phyloP scores from a whole-genome alignment of 2,113 vertebrate genomes.

The Camarhynchus parvulus region DNA sequence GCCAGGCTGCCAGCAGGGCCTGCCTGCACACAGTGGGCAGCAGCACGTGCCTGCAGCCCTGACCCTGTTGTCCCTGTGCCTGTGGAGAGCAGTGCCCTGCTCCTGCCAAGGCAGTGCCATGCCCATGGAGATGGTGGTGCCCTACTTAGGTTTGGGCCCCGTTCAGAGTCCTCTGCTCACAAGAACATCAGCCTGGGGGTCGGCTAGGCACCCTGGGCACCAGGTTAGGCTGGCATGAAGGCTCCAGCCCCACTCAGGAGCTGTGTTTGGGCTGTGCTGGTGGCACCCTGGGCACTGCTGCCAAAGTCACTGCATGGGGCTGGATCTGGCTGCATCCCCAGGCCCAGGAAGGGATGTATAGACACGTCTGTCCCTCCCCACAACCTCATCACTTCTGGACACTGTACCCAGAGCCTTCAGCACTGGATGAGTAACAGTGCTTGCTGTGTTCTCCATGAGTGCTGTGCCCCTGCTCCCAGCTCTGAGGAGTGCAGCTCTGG shows the following conservation, averaged over 20 bases:
- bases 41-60: not conserved
- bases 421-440: not conserved
- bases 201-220: rapidly evolving
- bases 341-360: rapidly evolving
- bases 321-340: rapidly evolving
- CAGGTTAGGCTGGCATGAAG: not conserved
- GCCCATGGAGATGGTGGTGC: rapidly evolving
- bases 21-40: not conserved
- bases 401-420: rapidly evolving
- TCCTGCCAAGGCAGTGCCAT: not conserved
- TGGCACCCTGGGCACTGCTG: not conserved
- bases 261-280: not conserved
- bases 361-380: not conserved
- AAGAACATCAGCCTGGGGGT: not conserved
- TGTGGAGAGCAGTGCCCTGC: not conserved
- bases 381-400: not conserved
- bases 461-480: not conserved
- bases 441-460: not conserved
- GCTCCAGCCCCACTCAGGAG: rapidly evolving
- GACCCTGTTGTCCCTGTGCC: not conserved
- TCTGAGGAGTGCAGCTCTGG: not conserved
- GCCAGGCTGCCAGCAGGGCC: not conserved
- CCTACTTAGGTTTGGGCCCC: not conserved
- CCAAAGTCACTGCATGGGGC: rapidly evolving
- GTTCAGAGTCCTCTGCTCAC: not conserved